Conservation (phyloP, 2,797 vertebrate species). For the Sarcoramphus papa region DNA sequence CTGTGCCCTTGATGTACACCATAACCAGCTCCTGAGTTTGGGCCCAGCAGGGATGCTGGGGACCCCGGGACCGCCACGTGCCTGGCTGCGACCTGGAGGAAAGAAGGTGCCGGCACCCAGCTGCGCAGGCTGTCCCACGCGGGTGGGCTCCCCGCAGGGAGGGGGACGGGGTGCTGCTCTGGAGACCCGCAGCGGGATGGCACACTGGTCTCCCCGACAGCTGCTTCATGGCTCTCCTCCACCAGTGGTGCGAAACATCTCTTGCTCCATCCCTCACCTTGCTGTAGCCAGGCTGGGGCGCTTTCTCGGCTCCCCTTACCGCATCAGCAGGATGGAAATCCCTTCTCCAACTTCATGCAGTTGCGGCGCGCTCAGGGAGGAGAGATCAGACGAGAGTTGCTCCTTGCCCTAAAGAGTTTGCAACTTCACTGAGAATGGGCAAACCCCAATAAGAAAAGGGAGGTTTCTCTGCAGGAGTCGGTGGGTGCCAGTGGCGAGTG, state of each 20-base stretch:
- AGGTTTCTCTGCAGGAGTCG: not conserved
- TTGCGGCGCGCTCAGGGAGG: accelerated
- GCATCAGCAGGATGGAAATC: not conserved
- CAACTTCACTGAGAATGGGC: not conserved
- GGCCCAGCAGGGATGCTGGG: not conserved
- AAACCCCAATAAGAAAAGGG: not conserved
- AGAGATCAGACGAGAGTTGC: not conserved
- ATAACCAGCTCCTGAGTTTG: not conserved
- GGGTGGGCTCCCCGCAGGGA: not conserved
- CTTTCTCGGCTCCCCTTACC: not conserved
- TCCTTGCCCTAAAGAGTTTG: slow-evolving; percentile 3
- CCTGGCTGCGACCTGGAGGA: accelerated
- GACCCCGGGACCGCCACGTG: accelerated
- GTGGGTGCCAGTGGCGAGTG: not conserved
- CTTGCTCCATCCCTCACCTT: not conserved
- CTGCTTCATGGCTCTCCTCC: not conserved
- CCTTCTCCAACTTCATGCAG: not conserved
- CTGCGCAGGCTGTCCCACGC: not conserved
- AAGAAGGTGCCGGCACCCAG: not conserved
- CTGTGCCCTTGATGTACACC: not conserved
- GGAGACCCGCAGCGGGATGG: accelerated
- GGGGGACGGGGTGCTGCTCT: not conserved
- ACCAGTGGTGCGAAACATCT: not conserved
- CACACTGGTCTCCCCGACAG: not conserved
- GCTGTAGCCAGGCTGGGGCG: not conserved